A percentile compares a stretch with the other conserved stretches of the same genome.
These are phyloP conservation scores for Cydia splendana DNA, from an alignment of 1,140 invertebrate species.

Conservation along the genomic window DNA sequence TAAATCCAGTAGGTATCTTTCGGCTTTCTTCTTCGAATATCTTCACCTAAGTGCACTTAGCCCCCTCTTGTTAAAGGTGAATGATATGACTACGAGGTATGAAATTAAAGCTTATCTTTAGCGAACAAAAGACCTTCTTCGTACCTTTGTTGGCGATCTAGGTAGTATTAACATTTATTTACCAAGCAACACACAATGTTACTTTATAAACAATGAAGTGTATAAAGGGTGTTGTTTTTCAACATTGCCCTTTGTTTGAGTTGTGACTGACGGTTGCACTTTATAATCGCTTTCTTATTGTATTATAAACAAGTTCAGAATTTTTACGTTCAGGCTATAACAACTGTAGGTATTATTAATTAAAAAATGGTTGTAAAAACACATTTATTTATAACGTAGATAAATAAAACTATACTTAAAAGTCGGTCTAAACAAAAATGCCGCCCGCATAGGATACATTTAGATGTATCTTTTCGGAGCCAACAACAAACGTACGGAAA, in stretches of 20 bases:
- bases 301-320: conserved; percentile 46
- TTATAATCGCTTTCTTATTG: conserved; percentile 16
- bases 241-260: conserved; percentile 62
- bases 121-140: conserved; percentile 17
- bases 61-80: conserved; percentile 7
- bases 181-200: conserved; percentile 53
- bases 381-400: too few species aligned
- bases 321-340: background rate
- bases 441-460: conserved; percentile 8
- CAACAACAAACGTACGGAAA: background rate
- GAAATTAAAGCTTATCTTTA: conserved; percentile 14
- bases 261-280: conserved; percentile 37
- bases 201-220: conserved; percentile 64
- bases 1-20: background rate
- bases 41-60: conserved; percentile 11
- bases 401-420: background rate
- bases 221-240: conserved; percentile 62
- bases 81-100: conserved; percentile 14
- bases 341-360: background rate
- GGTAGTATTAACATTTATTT: conserved; percentile 32
- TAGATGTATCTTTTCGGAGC: conserved; percentile 3
- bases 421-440: background rate
- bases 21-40: conserved; percentile 1
- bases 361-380: background rate
- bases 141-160: conserved; percentile 11